phyloP scores from a whole-genome alignment of 2,888 invertebrate genomes.

The Drosophila trichaetosa region DNA sequence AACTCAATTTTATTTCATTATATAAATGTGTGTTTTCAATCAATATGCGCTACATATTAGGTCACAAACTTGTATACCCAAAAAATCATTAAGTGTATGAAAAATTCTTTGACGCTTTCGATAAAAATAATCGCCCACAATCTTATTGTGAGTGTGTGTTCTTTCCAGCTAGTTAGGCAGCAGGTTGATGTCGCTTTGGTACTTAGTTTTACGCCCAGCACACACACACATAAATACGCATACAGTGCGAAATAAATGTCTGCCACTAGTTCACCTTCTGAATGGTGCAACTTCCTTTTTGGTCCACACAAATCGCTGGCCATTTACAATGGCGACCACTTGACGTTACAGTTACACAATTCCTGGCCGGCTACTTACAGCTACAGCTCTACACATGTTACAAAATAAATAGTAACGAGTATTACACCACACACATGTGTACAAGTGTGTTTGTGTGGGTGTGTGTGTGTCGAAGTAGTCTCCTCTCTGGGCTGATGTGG shows the following conservation, averaged over 20 bases:
- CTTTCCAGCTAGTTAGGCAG: slow-evolving; percentile 10
- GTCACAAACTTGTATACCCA: not conserved
- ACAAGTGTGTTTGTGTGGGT: slow-evolving; percentile 14
- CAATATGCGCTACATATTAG: not conserved
- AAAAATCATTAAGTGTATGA: not conserved
- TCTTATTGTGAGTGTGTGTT: not conserved
- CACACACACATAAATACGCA: slow-evolving; percentile 15
- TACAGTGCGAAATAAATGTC: slow-evolving; percentile 15
- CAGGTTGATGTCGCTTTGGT: slow-evolving; percentile 15
- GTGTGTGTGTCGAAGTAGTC: slow-evolving; percentile 25
- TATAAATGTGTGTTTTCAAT: not conserved
- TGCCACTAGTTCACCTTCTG: slow-evolving; percentile 21
- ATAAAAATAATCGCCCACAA: not conserved
- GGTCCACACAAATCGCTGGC: slow-evolving; percentile 68
- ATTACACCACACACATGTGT: not conserved
- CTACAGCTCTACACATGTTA: slow-evolving; percentile 37
- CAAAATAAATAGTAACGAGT: slow-evolving; percentile 74
- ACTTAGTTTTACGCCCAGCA: slow-evolving; percentile 21
- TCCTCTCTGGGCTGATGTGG: slow-evolving; percentile 51
- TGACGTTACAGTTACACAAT: slow-evolving; percentile 52
- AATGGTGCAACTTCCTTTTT: slow-evolving; percentile 46
- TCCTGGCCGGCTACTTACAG: slow-evolving; percentile 28
- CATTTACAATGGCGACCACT: slow-evolving; percentile 60
- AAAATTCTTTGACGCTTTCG: not conserved
- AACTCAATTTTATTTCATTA: not conserved